A percentile compares a stretch with the other conserved stretches of the same genome.
Evolutionary conservation across 2,113 vertebrate species (phyloP).

Genomic region (Crotalus tigris): DNA sequence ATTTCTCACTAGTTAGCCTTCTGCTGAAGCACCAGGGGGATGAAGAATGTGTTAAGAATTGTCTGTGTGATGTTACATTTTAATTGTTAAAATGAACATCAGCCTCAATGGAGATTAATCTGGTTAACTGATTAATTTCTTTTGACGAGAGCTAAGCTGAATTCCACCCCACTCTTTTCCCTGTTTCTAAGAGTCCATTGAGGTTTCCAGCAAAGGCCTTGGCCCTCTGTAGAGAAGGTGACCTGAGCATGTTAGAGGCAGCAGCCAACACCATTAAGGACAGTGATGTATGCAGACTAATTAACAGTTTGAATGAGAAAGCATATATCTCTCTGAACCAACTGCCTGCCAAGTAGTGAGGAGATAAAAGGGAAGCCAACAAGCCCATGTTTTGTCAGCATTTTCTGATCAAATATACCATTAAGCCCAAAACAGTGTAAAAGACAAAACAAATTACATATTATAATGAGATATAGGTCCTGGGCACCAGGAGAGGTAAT

Average conservation of each 20-base stretch:
- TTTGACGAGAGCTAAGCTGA: neutral
- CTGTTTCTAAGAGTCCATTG: neutral
- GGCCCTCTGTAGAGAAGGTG: neutral
- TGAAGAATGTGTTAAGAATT: neutral
- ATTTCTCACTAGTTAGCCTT: too few species aligned
- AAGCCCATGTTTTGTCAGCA: neutral
- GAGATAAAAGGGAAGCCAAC: slow-evolving; percentile 5
- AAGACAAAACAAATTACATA: neutral
- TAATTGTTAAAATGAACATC: neutral
- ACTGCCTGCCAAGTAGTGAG: slow-evolving; percentile 3
- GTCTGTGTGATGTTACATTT: neutral
- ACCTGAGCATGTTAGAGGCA: neutral
- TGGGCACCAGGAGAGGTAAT: neutral
- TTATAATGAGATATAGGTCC: neutral
- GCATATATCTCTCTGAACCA: slow-evolving; percentile 10
- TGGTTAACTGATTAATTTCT: neutral
- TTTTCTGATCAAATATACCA: neutral
- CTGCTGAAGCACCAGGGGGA: neutral
- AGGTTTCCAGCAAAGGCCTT: neutral
- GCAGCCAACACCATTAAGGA: neutral
- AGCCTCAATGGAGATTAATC: neutral
- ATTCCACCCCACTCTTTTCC: neutral
- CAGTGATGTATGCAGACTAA: slow-evolving; percentile 13
- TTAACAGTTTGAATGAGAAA: neutral
- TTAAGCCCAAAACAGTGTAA: neutral